phyloP scores from a whole-genome alignment of 2,797 vertebrate genomes.

The Graptemys geographica region DNA sequence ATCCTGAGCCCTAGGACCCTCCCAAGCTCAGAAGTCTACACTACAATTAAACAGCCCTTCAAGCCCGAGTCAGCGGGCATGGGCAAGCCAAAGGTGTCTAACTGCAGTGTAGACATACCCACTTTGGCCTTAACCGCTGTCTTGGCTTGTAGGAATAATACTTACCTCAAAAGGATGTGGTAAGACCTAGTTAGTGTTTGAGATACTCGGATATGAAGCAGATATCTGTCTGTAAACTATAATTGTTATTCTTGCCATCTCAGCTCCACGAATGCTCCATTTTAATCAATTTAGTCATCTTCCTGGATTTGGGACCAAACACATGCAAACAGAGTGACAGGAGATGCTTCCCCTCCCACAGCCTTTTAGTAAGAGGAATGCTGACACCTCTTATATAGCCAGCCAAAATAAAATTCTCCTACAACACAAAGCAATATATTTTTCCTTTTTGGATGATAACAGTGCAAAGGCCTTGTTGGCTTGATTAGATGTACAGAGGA shows the following conservation, averaged over 20 bases:
- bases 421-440: neutral
- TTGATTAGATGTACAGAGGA: constrained; percentile 47
- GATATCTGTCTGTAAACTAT: neutral
- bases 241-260: neutral
- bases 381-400: neutral
- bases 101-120: neutral
- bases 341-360: neutral
- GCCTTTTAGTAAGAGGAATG: neutral
- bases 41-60: neutral
- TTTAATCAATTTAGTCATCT: neutral
- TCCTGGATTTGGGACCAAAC: neutral
- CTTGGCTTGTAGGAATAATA: neutral
- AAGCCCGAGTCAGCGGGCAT: neutral
- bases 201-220: neutral
- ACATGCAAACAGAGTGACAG: neutral
- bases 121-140: neutral
- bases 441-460: neutral
- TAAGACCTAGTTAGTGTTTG: neutral
- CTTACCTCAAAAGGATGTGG: neutral
- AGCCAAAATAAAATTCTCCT: neutral
- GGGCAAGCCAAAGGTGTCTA: neutral
- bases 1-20: neutral
- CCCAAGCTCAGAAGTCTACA: neutral
- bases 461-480: neutral
- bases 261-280: neutral